Conservation (phyloP, 2,888 invertebrate genomes). For the Drosophila quasianomalipes region DNA sequence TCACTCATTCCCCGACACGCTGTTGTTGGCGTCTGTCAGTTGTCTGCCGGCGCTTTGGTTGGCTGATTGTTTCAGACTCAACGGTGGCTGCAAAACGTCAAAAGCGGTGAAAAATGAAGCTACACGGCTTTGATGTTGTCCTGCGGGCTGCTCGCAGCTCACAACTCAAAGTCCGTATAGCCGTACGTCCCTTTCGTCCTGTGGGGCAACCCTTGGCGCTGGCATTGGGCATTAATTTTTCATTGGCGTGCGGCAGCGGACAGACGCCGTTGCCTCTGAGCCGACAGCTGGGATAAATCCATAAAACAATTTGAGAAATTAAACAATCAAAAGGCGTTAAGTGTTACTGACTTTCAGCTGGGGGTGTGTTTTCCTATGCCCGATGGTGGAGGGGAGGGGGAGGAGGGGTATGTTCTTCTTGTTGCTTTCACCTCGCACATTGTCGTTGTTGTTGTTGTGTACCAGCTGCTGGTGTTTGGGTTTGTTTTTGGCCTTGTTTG, state of each 20-base stretch:
- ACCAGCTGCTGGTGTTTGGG: constrained; percentile 36
- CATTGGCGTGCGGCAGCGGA: constrained; percentile 71
- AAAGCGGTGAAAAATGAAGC: constrained; percentile 81
- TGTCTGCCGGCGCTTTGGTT: constrained; percentile 77
- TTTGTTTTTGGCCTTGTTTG: constrained; percentile 56
- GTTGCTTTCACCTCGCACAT: constrained; percentile 9
- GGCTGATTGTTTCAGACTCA: constrained; percentile 75
- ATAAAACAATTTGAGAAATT: constrained; percentile 82
- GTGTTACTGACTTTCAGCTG: constrained; percentile 72
- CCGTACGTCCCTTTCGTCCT: constrained; percentile 1
- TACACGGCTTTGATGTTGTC: constrained; percentile 72
- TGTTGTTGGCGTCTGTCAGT: constrained; percentile 62
- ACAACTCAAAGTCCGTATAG: constrained; percentile 3
- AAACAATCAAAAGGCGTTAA: constrained; percentile 82
- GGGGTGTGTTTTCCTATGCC: constrained; percentile 13
- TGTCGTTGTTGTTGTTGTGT: constrained; percentile 9
- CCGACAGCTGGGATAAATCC: constrained; percentile 75
- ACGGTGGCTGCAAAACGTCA: constrained; percentile 76
- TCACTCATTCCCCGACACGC: constrained; percentile 1
- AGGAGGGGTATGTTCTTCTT: constrained; percentile 3
- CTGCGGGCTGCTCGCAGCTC: constrained; percentile 29
- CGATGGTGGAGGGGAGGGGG: too few relatives aligned
- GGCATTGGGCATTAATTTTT: constrained; percentile 71
- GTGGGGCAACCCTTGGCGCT: constrained; percentile 52
- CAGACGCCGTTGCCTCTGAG: constrained; percentile 30